Evolutionary conservation across 2,113 vertebrate genomes (phyloP).

Genomic region (Hemiscyllium ocellatum): DNA sequence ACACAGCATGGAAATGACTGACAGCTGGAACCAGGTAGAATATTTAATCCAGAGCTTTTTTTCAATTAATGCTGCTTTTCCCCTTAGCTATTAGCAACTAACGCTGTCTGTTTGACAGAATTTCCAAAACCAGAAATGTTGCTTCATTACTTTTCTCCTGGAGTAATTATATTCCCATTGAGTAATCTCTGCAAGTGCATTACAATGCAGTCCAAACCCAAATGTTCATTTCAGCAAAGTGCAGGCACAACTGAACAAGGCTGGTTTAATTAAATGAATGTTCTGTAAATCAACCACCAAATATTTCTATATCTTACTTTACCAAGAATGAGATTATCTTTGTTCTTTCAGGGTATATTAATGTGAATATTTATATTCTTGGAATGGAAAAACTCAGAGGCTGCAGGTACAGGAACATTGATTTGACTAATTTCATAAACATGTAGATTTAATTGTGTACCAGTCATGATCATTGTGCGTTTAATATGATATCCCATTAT

Average conservation of each 20-base stretch:
- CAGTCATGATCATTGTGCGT: neutral
- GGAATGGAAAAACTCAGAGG: neutral
- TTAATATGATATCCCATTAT: neutral
- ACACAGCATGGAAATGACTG: neutral
- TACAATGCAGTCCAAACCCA: neutral
- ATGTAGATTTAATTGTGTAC: conserved; percentile 15
- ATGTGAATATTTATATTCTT: conserved; percentile 22
- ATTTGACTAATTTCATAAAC: conserved; percentile 10
- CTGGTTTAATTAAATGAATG: conserved; percentile 28
- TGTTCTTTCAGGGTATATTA: conserved; percentile 13
- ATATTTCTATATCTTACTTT: neutral
- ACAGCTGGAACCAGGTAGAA: conserved; percentile 42
- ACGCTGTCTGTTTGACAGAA: neutral
- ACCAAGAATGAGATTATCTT: neutral
- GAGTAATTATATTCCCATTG: neutral
- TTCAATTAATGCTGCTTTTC: conserved; percentile 48
- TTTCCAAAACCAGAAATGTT: neutral
- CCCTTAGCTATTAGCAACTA: conserved; percentile 36
- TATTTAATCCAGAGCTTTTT: conserved; percentile 45
- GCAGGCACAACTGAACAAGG: neutral
- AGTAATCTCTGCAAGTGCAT: neutral
- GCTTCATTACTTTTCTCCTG: neutral
- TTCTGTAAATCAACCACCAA: neutral
- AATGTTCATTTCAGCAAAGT: neutral
- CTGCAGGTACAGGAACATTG: neutral